Evolutionary conservation across 2,113 vertebrate species (phyloP).

Genomic region (Vidua chalybeata): DNA sequence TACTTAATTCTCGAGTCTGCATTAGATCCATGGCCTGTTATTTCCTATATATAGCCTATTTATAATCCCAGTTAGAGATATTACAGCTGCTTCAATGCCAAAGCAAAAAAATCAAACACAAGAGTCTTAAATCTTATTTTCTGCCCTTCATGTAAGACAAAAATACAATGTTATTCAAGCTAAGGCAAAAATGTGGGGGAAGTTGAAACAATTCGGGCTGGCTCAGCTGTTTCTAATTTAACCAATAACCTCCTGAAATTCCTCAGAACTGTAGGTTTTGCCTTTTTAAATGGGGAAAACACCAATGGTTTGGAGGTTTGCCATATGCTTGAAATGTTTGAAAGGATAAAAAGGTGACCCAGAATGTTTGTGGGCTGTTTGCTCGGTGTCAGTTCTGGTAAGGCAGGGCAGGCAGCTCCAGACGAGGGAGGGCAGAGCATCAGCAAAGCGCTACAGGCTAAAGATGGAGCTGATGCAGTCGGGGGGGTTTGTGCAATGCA

Average conservation of each 20-base stretch:
- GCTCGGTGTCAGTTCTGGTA: neutral
- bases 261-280: neutral
- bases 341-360: neutral
- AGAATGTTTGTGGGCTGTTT: neutral
- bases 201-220: neutral
- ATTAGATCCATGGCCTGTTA: neutral
- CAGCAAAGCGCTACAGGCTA: neutral
- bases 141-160: neutral
- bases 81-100: neutral
- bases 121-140: neutral
- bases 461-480: neutral
- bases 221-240: neutral
- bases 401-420: neutral
- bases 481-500: neutral
- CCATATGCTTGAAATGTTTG: neutral
- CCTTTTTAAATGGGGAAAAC: neutral
- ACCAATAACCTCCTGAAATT: neutral
- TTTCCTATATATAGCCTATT: neutral
- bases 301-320: neutral
- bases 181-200: neutral
- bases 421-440: neutral
- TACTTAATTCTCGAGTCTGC: neutral
- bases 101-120: neutral
- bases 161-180: neutral
- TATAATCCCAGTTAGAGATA: neutral